These are phyloP conservation scores for Pollenia angustigena DNA, from an alignment of 2,888 invertebrate genomes.

Conservation along the genomic window DNA sequence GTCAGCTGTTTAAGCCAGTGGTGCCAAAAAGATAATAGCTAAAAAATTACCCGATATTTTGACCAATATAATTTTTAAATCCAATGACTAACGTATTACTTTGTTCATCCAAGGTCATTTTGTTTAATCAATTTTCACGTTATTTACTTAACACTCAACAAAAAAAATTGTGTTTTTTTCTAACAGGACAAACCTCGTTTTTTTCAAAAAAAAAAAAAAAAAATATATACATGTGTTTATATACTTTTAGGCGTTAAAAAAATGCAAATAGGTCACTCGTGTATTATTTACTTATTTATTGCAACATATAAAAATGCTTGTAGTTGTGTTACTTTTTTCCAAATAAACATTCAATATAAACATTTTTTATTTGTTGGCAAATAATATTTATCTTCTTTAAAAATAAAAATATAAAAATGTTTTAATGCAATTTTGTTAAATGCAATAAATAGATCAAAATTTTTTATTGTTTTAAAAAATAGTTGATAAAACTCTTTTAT, in stretches of 20 bases:
- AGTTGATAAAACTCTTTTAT: neutral
- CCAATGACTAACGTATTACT: too few species aligned
- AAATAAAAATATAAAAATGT: neutral
- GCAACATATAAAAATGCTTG: too few species aligned
- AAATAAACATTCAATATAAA: slow-evolving; percentile 16
- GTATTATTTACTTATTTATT: slow-evolving; percentile 9
- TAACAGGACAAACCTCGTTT: too few species aligned
- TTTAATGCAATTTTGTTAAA: slow-evolving; percentile 13
- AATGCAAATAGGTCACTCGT: slow-evolving; percentile 6
- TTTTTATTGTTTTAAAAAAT: neutral
- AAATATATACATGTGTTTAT: neutral
- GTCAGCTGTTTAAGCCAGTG: too few species aligned
- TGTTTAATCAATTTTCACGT: too few species aligned
- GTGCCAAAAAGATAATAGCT: too few species aligned
- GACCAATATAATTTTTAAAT: too few species aligned
- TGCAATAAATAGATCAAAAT: slow-evolving; percentile 13
- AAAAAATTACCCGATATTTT: too few species aligned
- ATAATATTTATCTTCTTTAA: slow-evolving; percentile 19
- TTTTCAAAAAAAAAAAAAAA: too few species aligned
- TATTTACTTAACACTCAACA: too few species aligned
- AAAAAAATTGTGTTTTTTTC: too few species aligned
- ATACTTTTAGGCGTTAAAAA: neutral
- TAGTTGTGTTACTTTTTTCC: neutral
- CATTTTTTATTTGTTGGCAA: neutral
- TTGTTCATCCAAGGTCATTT: too few species aligned